These are phyloP conservation scores for Champsocephalus esox DNA, from an alignment of 2,797 vertebrate species.

Conservation along the genomic window DNA sequence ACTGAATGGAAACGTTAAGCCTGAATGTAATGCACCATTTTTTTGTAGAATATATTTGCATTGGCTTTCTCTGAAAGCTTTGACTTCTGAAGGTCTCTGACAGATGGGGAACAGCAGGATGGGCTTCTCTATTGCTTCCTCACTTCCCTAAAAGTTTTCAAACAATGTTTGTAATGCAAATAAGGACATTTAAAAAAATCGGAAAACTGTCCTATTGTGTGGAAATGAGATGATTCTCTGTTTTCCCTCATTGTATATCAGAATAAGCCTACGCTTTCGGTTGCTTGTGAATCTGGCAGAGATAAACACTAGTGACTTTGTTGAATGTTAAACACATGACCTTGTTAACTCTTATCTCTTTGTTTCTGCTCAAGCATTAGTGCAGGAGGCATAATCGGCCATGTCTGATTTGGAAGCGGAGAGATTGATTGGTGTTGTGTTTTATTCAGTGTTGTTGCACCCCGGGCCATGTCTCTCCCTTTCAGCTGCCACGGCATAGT, in stretches of 20 bases:
- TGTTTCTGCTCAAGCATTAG: conserved; percentile 40
- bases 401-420: conserved; percentile 69
- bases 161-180: conserved; percentile 92
- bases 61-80: conserved; percentile 27
- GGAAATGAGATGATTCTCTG: conserved; percentile 78
- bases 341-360: conserved; percentile 66
- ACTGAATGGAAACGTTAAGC: conserved; percentile 47
- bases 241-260: conserved; percentile 34
- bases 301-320: conserved; percentile 46
- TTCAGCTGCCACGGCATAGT: conserved; percentile 52
- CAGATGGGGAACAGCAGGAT: conserved; percentile 81
- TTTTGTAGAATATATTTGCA: conserved; percentile 32
- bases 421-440: conserved; percentile 74
- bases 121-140: conserved; percentile 66
- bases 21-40: conserved; percentile 35
- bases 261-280: conserved; percentile 28
- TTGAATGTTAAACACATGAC: conserved; percentile 56
- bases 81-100: conserved; percentile 62
- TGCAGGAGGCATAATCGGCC: conserved; percentile 62
- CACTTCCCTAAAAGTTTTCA: conserved; percentile 70
- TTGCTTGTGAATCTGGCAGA: conserved; percentile 8
- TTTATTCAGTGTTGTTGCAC: conserved; percentile 70
- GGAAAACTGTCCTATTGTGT: conserved; percentile 82
- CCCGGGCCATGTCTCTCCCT: conserved; percentile 65
- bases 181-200: conserved; percentile 88